phyloP scores from a whole-genome alignment of 2,113 vertebrate genomes.

The Lutjanus erythropterus region DNA sequence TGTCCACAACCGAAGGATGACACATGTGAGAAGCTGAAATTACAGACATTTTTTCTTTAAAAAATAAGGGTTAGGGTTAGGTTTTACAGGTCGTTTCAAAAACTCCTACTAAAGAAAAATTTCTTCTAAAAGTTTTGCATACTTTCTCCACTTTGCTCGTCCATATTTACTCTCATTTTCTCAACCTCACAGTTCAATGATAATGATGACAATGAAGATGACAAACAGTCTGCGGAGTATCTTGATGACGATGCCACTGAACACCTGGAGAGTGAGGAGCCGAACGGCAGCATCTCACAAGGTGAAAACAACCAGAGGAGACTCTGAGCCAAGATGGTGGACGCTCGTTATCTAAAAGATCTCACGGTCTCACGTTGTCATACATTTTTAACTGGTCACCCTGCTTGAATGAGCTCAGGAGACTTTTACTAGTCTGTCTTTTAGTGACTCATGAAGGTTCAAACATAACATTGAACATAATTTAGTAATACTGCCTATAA shows the following conservation, averaged over 20 bases:
- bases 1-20: too few species aligned
- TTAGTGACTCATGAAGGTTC: neutral
- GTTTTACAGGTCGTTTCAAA: too few species aligned
- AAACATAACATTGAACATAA: neutral
- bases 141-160: too few species aligned
- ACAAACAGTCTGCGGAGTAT: constrained; percentile 75
- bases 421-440: neutral
- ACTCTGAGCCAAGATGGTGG: neutral
- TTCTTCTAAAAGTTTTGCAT: too few species aligned
- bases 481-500: neutral
- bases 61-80: too few species aligned
- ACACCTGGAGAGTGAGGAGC: constrained; percentile 72
- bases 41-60: too few species aligned
- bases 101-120: too few species aligned
- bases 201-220: constrained; percentile 86
- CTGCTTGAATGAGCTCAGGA: neutral
- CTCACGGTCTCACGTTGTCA: neutral
- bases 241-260: constrained; percentile 66
- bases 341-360: neutral
- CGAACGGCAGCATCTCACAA: constrained; percentile 72
- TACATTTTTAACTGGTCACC: neutral
- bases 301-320: constrained; percentile 64
- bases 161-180: neutral
- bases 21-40: too few species aligned
- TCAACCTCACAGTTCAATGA: constrained; percentile 84